A percentile compares a stretch with the other conserved stretches of the same genome.
Evolutionary conservation across 2,797 vertebrate genomes (phyloP).

Genomic region (Spheniscus humboldti): DNA sequence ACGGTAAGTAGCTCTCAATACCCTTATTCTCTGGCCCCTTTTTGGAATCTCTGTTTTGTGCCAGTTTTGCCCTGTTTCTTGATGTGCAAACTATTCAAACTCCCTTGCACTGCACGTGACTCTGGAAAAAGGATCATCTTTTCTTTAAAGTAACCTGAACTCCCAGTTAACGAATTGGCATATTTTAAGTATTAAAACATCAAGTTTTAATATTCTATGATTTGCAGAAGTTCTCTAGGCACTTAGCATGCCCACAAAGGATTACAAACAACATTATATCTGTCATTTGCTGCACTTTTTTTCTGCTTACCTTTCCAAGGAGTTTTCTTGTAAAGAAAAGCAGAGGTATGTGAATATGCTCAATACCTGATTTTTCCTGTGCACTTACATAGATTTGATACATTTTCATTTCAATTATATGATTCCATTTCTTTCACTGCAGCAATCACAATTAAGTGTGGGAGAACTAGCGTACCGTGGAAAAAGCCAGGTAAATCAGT

Average conservation of each 20-base stretch:
- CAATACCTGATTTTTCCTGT: neutral
- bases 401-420: neutral
- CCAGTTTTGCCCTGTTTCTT: neutral
- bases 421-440: neutral
- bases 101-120: neutral
- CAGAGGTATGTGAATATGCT: neutral
- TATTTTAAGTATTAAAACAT: neutral
- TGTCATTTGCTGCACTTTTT: neutral
- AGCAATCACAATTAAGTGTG: neutral
- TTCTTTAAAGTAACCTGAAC: neutral
- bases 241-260: neutral
- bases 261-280: neutral
- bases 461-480: accelerated
- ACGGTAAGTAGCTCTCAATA: neutral
- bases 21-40: neutral
- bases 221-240: neutral
- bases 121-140: neutral
- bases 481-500: too few species aligned
- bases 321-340: neutral
- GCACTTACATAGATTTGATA: neutral
- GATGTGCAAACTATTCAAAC: neutral
- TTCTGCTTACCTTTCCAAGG: neutral
- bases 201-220: too few species aligned
- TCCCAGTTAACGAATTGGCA: neutral
- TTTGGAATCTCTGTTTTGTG: neutral